Conservation (phyloP, 2,113 vertebrate species). For the Craseonycteris thonglongyai region DNA sequence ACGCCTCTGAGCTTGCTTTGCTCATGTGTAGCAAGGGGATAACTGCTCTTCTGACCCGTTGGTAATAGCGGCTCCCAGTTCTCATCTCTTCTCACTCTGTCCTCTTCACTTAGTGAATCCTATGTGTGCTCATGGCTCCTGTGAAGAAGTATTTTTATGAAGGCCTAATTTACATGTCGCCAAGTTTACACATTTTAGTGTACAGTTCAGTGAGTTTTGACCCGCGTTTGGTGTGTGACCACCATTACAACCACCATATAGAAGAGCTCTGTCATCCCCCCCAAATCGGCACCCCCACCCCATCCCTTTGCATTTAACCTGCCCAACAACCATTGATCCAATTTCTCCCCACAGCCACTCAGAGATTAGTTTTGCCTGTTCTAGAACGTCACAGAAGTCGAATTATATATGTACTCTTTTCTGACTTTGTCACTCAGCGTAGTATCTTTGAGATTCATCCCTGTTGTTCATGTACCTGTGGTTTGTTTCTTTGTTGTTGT, state of each 20-base stretch:
- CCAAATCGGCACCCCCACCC: fast-evolving
- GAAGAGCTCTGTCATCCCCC: too few relatives aligned
- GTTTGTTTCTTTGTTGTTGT: background rate
- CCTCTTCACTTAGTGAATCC: background rate
- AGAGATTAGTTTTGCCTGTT: background rate
- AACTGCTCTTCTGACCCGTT: background rate
- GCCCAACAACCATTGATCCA: background rate
- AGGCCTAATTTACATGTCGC: background rate
- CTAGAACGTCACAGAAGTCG: background rate
- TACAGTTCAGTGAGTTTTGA: background rate
- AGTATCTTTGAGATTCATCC: background rate
- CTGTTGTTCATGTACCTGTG: background rate
- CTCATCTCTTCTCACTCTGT: background rate
- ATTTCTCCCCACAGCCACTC: background rate
- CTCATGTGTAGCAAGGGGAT: background rate
- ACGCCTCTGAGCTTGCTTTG: background rate
- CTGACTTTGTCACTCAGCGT: background rate
- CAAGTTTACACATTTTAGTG: background rate
- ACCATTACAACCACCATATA: too few relatives aligned
- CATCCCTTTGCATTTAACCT: background rate
- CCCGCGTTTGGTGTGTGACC: background rate
- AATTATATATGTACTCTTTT: background rate
- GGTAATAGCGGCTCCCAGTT: background rate
- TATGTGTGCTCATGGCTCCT: background rate
- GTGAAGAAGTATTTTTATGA: background rate